Evolutionary conservation across 35 echinoderm and acorn worm species (phyloP).

Genomic region (Heliocidaris tuberculata): DNA sequence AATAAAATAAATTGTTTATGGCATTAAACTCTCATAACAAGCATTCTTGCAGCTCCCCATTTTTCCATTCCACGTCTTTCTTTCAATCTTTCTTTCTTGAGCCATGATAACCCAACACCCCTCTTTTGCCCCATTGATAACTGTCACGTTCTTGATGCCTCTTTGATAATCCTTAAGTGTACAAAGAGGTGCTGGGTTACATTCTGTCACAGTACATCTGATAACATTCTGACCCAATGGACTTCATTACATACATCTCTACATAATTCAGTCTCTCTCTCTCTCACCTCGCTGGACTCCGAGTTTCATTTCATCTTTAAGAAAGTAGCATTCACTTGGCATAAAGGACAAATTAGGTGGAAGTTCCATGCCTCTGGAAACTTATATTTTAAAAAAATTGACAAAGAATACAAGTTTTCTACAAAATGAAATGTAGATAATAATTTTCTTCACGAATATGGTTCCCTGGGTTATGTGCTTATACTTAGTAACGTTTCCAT

Average conservation of each 20-base stretch:
- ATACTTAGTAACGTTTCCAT: no score
- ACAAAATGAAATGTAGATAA: no score
- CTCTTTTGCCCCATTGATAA: background rate
- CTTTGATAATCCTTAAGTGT: background rate
- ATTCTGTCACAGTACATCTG: background rate
- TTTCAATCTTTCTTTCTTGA: background rate
- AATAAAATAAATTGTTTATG: no score
- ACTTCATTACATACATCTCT: background rate
- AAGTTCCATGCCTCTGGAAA: no score
- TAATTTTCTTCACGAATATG: no score
- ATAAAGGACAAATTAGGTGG: no score
- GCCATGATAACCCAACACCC: background rate
- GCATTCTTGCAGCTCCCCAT: background rate
- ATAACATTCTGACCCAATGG: background rate
- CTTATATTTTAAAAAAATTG: no score
- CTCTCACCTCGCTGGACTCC: no score
- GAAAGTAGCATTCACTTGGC: no score
- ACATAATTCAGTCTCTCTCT: background rate
- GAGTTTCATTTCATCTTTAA: no score
- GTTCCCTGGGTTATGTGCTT: no score
- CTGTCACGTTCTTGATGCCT: background rate
- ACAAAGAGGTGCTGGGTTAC: background rate
- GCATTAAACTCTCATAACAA: background rate
- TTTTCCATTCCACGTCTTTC: background rate
- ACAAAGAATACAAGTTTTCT: no score